phyloP scores from a whole-genome alignment of 2,888 invertebrate genomes.

The Lampropteryx suffumata region DNA sequence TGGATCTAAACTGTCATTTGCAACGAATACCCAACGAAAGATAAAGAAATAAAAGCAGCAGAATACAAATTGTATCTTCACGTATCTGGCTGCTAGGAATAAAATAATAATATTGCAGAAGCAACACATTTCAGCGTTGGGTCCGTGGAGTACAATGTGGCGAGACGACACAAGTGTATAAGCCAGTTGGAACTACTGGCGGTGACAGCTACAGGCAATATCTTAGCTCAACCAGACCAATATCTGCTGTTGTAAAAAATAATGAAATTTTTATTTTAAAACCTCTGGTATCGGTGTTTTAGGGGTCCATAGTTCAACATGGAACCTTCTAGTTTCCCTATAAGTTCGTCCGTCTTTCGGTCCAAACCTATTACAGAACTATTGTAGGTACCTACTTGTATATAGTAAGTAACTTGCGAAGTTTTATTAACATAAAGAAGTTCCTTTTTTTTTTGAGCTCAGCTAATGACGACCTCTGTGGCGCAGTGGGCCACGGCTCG shows the following conservation, averaged over 20 bases:
- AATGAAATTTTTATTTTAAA: conserved; percentile 51
- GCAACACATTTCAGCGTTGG: conserved; percentile 47
- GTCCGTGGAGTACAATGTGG: conserved; percentile 47
- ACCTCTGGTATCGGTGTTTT: too few species aligned
- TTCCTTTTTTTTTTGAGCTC: too few species aligned
- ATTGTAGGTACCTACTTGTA: too few species aligned
- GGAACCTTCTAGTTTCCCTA: too few species aligned
- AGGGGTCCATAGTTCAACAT: too few species aligned
- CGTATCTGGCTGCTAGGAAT: conserved; percentile 28
- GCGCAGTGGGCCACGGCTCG: too few species aligned
- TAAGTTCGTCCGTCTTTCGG: too few species aligned
- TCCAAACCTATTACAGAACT: too few species aligned
- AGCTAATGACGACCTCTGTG: too few species aligned
- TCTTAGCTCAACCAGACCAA: conserved; percentile 68
- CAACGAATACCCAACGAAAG: neutral
- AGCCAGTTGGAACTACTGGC: conserved; percentile 64
- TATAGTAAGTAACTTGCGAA: too few species aligned
- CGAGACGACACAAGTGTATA: conserved; percentile 60
- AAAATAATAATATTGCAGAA: conserved; percentile 41
- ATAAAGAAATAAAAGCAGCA: conserved; percentile 13
- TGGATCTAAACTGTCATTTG: conserved; percentile 8
- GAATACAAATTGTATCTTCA: conserved; percentile 23
- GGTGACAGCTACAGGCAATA: conserved; percentile 76
- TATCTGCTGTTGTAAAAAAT: conserved; percentile 65
- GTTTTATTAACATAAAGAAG: too few species aligned